phyloP scores from a whole-genome alignment of 2,113 vertebrate species.

The Chaetura pelagica region DNA sequence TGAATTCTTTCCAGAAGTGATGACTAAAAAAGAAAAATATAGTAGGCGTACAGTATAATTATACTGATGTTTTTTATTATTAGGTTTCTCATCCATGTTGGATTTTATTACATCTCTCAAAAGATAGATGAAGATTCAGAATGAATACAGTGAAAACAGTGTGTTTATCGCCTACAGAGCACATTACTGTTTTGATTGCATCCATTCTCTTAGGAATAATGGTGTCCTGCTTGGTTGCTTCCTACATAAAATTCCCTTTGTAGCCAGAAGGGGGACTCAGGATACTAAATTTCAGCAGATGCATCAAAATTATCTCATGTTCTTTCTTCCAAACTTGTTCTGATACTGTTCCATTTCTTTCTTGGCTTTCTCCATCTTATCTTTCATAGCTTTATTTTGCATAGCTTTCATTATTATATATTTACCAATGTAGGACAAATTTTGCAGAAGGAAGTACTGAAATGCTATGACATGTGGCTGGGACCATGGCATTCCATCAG shows the following conservation, averaged over 20 bases:
- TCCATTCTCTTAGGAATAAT: background rate
- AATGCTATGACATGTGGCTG: background rate
- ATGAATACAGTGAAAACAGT: background rate
- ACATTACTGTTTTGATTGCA: background rate
- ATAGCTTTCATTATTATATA: background rate
- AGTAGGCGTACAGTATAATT: background rate
- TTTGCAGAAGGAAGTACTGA: background rate
- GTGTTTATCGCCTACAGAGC: background rate
- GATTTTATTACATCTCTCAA: background rate
- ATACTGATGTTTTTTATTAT: background rate
- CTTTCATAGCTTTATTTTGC: background rate
- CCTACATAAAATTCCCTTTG: background rate
- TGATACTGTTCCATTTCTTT: background rate
- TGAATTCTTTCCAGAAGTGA: background rate
- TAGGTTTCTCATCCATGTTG: background rate
- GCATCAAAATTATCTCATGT: background rate
- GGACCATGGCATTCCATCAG: background rate
- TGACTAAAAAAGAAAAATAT: background rate
- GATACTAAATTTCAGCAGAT: slow-evolving; percentile 45
- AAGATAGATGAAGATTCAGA: background rate
- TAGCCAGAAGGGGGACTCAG: slow-evolving; percentile 67
- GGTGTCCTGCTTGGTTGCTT: background rate
- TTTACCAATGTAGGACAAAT: background rate
- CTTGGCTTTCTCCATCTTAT: background rate
- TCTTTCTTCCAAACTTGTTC: background rate